Conservation (phyloP, 1,140 invertebrate species). For the Eulimnadia texana region DNA sequence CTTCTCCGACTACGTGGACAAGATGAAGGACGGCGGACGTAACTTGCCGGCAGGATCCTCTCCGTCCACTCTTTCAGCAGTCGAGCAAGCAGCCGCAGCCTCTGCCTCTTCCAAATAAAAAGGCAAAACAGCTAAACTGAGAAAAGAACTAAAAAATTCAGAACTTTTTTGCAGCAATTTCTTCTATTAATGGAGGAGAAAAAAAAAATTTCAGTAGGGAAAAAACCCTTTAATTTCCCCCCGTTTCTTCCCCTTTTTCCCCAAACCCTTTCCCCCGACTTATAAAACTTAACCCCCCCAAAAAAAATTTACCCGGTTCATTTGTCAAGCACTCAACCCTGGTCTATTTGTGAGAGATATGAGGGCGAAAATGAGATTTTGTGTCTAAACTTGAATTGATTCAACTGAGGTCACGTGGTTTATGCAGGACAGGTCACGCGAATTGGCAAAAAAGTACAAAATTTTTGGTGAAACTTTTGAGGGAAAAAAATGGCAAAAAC, state of each 20-base stretch:
- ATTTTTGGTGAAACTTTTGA: no score
- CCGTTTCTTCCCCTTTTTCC: neutral
- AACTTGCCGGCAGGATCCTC: constrained; percentile 19
- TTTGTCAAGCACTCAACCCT: neutral
- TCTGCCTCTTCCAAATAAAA: neutral
- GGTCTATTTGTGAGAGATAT: neutral
- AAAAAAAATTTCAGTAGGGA: neutral
- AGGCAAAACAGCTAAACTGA: neutral
- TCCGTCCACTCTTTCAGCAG: neutral
- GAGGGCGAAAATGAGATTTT: neutral
- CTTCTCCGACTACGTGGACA: constrained; percentile 86
- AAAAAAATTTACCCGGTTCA: neutral
- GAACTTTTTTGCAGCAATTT: neutral
- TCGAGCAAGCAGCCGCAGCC: neutral
- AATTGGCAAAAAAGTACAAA: neutral
- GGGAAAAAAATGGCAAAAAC: neutral
- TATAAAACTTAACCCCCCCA: neutral
- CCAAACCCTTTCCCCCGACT: neutral
- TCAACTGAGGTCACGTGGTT: neutral
- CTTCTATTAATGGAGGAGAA: no score
- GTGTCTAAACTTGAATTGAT: neutral
- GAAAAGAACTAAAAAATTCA: neutral
- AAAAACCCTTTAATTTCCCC: neutral
- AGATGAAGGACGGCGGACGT: constrained; percentile 51
- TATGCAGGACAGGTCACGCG: neutral